These are phyloP conservation scores for Glomeris maerens DNA, from an alignment of 1,140 invertebrate genomes.

Conservation along the genomic window DNA sequence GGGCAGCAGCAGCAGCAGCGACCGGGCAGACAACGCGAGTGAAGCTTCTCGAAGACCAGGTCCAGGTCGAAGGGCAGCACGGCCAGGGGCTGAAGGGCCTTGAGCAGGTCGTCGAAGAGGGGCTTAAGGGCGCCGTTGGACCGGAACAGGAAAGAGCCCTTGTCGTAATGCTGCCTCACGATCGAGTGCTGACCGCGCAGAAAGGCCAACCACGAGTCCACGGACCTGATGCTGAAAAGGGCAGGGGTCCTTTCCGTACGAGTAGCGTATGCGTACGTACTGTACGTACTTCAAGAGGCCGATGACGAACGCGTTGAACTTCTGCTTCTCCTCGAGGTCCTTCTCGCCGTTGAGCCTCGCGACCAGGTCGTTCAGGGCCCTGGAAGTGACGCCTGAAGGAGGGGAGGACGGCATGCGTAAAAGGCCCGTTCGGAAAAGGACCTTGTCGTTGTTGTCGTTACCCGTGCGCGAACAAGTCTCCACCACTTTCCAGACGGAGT, in stretches of 20 bases:
- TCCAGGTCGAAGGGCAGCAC: slow-evolving; percentile 63
- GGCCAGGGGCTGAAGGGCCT: slow-evolving; percentile 55
- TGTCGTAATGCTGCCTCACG: slow-evolving; percentile 61
- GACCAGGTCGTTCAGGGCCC: slow-evolving; percentile 70
- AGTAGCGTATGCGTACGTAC: not conserved
- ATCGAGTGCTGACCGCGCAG: slow-evolving; percentile 63
- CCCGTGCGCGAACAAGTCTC: slow-evolving; percentile 77
- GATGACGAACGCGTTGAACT: slow-evolving; percentile 79
- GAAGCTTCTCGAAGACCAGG: slow-evolving; percentile 62
- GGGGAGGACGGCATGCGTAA: too few species aligned
- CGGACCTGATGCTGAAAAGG: slow-evolving; percentile 49
- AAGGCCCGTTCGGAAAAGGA: too few species aligned
- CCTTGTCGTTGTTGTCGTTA: slow-evolving; percentile 22
- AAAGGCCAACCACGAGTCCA: slow-evolving; percentile 74
- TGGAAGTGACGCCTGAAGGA: slow-evolving; percentile 32
- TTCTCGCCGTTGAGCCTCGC: slow-evolving; percentile 70
- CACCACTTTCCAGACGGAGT: slow-evolving; percentile 75
- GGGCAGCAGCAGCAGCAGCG: too few species aligned
- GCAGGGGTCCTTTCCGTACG: not conserved
- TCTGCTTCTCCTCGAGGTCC: slow-evolving; percentile 63
- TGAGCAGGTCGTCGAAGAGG: slow-evolving; percentile 53
- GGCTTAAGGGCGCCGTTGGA: slow-evolving; percentile 41
- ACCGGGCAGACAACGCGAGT: too few species aligned
- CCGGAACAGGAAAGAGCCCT: slow-evolving; percentile 51
- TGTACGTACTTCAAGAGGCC: slow-evolving; percentile 67